Conservation (phyloP, 2,888 invertebrate species). For the Pteria penguin region DNA sequence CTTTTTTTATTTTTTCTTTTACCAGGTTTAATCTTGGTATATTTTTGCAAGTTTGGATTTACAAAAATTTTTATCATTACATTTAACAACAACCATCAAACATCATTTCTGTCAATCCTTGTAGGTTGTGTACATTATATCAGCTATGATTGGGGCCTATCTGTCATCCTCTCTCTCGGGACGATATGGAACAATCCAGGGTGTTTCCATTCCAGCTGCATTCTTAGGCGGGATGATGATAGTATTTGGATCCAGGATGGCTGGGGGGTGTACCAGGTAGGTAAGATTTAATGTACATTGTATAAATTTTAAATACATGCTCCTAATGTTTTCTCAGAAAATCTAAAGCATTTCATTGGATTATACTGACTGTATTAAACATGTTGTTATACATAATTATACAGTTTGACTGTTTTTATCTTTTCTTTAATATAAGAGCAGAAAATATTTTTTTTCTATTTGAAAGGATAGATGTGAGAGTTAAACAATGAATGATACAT, state of each 20-base stretch:
- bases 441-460: too few species aligned
- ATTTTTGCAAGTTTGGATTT: not conserved
- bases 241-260: conserved; percentile 63
- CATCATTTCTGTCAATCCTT: too few species aligned
- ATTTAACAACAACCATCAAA: too few species aligned
- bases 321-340: not conserved
- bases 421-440: too few species aligned
- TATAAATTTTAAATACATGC: not conserved
- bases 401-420: too few species aligned
- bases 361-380: too few species aligned
- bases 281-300: not conserved
- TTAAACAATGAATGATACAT: too few species aligned
- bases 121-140: conserved; percentile 58
- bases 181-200: conserved; percentile 45
- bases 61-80: too few species aligned
- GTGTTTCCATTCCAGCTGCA: conserved; percentile 51
- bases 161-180: conserved; percentile 59
- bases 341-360: too few species aligned
- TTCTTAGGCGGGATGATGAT: conserved; percentile 65
- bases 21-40: not conserved
- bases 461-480: too few species aligned
- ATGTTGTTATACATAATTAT: too few species aligned
- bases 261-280: conserved; percentile 70
- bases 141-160: conserved; percentile 51
- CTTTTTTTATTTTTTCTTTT: not conserved